Evolutionary conservation across 1,140 invertebrate species (phyloP), one percentile per base, ranked within the genome.

Genomic region (Zaprionus gabonicus): DNA sequence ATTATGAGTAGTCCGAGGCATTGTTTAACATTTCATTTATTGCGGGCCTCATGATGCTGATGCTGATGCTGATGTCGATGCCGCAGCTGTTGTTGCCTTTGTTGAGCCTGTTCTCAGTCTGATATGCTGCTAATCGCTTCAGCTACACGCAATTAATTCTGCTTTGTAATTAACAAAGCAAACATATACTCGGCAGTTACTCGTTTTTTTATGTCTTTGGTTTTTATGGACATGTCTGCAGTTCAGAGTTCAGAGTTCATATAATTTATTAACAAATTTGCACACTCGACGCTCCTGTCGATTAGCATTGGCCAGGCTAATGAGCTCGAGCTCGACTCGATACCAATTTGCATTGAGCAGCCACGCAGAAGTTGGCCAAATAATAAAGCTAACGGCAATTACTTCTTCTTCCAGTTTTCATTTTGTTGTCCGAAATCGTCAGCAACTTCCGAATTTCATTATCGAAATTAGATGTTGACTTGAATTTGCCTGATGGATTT

Each of bases 121-220:
- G 70, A 82, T 79, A 71, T 66, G 72, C 74, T 72, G 60, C 85
- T 88, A 88, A 88, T 88, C 84, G 85, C 58, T 64, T 44, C 71
- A 90, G 85, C 90, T 88, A 88, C 84, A 88, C 81, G 72, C 85
- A 90, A 88, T 88, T 88, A 88, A 90, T 88, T 88, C 76, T 85
- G 78, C 80, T 88, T 85, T 90, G 84, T 90, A 88, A 90, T 90
- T 88, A 85, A 88, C 78, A 77, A 85, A 79, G 68, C 25, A n/a
- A 15, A 49, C 23, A 63, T 20, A 20, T 3, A 34, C 12, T 66
- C 49, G 9, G n/a, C 51, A 58, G 17, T 70, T 68, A 53, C 58
- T 70, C 13, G 58, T 51, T 82, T 82, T 87, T 88, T 88, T 81
- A 87, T 87, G 71, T 53, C 49, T 80, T 76, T 78, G 84, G 81